phyloP scores from a whole-genome alignment of 2,797 vertebrate genomes.

The Melanitta fusca region DNA sequence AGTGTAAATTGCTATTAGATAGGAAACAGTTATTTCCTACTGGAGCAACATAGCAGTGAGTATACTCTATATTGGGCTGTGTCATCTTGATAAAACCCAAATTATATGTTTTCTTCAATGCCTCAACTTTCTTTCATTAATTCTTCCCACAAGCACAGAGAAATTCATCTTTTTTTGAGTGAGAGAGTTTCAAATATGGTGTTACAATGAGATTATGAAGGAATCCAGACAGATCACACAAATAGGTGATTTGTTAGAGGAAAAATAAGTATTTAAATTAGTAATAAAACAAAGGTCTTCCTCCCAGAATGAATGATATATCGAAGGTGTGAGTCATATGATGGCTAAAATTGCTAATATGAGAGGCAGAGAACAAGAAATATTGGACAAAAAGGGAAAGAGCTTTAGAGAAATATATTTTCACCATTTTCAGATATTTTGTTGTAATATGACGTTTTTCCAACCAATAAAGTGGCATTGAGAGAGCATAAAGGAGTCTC shows the following conservation, averaged over 20 bases:
- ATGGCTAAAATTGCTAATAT: not conserved
- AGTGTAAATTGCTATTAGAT: not conserved
- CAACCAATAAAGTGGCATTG: not conserved
- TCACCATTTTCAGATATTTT: not conserved
- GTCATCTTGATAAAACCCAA: not conserved
- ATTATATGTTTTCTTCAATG: not conserved
- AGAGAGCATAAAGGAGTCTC: not conserved
- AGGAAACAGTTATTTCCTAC: not conserved
- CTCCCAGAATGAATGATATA: not conserved
- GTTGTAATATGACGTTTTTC: not conserved
- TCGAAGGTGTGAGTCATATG: not conserved
- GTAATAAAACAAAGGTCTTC: not conserved
- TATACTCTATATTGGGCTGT: not conserved
- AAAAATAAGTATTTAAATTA: not conserved
- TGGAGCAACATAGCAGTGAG: not conserved
- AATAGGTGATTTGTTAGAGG: not conserved
- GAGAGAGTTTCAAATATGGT: accelerated
- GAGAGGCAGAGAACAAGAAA: not conserved
- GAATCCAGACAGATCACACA: not conserved
- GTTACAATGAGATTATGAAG: not conserved
- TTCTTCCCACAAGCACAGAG: not conserved
- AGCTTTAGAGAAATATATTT: not conserved
- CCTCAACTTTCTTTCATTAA: not conserved
- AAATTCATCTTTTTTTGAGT: not conserved
- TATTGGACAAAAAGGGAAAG: not conserved